Percentiles rank a stretch among this genome's conserved stretches.
These are phyloP conservation scores for Eupithecia dodoneata DNA, from an alignment of 2,888 invertebrate genomes.

Conservation along the genomic window DNA sequence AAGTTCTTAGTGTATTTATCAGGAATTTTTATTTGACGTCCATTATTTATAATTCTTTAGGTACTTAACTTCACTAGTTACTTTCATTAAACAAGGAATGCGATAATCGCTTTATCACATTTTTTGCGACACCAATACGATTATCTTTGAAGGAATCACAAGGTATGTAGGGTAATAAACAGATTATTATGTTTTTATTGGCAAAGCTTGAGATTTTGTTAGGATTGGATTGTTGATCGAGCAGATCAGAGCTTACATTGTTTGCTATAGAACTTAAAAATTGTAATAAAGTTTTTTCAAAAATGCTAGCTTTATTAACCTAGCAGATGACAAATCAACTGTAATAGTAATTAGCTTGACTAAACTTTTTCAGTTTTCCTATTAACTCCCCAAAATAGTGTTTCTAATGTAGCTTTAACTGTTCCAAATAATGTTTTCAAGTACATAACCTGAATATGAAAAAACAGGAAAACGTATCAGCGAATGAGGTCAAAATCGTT, in stretches of 20 bases:
- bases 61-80: constrained; percentile 57
- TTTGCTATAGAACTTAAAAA: constrained; percentile 11
- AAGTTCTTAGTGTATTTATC: constrained; percentile 62
- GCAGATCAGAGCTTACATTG: background rate
- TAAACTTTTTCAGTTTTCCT: background rate
- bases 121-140: constrained; percentile 52
- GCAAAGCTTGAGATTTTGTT: constrained; percentile 52
- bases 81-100: constrained; percentile 61
- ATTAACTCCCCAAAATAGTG: background rate
- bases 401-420: background rate
- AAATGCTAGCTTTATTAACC: too few relatives aligned
- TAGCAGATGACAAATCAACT: too few relatives aligned
- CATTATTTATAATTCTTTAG: constrained; percentile 58
- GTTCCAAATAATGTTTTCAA: constrained; percentile 26
- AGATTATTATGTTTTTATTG: constrained; percentile 55
- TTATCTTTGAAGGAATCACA: constrained; percentile 48
- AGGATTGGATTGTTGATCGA: constrained; percentile 36
- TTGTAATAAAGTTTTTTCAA: too few relatives aligned
- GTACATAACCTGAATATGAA: constrained; percentile 30
- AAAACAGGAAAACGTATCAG: constrained; percentile 42
- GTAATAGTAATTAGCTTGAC: background rate
- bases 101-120: constrained; percentile 53
- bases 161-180: constrained; percentile 50
- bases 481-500: constrained; percentile 40
- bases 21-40: constrained; percentile 59